Percentiles rank a stretch among this genome's conserved stretches.
Conservation (phyloP, 2,888 invertebrate species). For the Scaptomyza cyrtandrae region DNA sequence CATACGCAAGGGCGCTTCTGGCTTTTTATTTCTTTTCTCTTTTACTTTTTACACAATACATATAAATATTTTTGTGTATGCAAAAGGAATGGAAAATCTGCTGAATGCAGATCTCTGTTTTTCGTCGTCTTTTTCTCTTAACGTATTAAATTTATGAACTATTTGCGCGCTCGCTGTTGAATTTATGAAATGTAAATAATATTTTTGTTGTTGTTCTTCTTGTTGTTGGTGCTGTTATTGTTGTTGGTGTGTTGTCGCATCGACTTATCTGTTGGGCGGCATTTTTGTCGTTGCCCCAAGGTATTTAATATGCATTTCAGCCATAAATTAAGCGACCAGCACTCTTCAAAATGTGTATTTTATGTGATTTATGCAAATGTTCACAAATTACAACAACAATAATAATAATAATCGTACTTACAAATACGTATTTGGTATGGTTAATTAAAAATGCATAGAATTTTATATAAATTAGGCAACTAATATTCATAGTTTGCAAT, state of each 20-base stretch:
- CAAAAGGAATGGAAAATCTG: constrained; percentile 6
- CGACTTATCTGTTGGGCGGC: constrained; percentile 68
- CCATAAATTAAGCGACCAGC: constrained; percentile 59
- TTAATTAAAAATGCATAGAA: constrained; percentile 76
- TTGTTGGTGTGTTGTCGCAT: constrained; percentile 19
- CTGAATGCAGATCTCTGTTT: constrained; percentile 20
- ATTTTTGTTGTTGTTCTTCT: constrained; percentile 5
- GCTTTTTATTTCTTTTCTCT: constrained; percentile 22
- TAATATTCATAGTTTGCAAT: constrained; percentile 69
- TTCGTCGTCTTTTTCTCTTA: constrained; percentile 40
- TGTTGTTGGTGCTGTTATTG: not conserved
- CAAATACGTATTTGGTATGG: constrained; percentile 5
- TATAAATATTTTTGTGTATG: not conserved
- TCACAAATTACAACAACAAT: constrained; percentile 34
- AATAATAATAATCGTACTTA: constrained; percentile 5
- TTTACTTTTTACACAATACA: constrained; percentile 17
- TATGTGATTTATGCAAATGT: constrained; percentile 67
- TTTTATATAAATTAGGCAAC: constrained; percentile 69
- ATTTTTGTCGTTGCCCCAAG: constrained; percentile 48
- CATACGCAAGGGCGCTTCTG: constrained; percentile 45
- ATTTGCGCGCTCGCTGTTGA: constrained; percentile 68
- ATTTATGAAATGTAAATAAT: constrained; percentile 74
- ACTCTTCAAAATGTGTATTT: constrained; percentile 26
- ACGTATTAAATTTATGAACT: constrained; percentile 71
- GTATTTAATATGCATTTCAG: constrained; percentile 69